phyloP scores from a whole-genome alignment of 2,113 vertebrate species.

The Phrynosoma platyrhinos region DNA sequence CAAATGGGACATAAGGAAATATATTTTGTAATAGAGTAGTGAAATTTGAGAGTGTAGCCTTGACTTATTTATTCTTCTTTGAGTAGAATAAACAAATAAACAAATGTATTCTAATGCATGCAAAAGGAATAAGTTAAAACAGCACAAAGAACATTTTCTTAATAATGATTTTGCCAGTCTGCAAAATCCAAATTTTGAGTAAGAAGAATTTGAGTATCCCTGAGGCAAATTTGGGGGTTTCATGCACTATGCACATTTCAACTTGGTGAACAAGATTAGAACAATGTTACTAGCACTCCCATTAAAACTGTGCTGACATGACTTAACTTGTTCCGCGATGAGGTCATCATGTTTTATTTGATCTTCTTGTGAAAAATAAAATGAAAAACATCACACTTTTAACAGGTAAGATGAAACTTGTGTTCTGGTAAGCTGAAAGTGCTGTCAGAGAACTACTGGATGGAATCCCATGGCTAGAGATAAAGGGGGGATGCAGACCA shows the following conservation, averaged over 20 bases:
- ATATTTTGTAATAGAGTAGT: neutral
- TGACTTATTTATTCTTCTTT: neutral
- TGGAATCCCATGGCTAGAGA: no score
- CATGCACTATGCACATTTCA: neutral
- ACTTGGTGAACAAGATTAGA: neutral
- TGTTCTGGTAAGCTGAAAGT: neutral
- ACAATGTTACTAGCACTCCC: neutral
- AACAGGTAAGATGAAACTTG: neutral
- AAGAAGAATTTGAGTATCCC: neutral
- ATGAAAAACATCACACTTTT: neutral
- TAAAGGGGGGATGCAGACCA: no score
- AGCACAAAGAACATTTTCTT: no score
- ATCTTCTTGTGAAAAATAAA: neutral
- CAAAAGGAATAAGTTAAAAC: neutral
- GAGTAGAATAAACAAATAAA: neutral
- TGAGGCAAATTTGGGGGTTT: neutral
- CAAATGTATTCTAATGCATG: neutral
- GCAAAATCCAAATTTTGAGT: neutral
- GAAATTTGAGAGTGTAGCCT: neutral
- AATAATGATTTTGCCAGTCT: neutral
- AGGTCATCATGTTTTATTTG: neutral
- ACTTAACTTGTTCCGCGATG: neutral
- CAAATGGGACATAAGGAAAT: neutral
- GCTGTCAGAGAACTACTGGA: neutral
- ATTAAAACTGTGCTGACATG: neutral